Evolutionary conservation across 2,888 invertebrate species (phyloP).

Genomic region (Eupithecia subumbrata): DNA sequence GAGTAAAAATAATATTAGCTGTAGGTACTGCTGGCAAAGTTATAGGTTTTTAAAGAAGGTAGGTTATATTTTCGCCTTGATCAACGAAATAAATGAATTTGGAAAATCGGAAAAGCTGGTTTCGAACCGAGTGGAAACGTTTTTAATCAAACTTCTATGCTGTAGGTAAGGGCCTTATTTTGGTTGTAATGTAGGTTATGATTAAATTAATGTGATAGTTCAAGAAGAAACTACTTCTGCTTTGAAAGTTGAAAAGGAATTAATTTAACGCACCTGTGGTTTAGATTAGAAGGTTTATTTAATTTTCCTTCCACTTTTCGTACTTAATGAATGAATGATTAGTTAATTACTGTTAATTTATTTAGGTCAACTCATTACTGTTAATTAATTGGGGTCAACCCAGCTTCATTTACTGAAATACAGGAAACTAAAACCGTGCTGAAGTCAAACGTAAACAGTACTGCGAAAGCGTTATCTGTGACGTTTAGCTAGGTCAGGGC

Average conservation of each 20-base stretch:
- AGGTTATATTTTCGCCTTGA: neutral
- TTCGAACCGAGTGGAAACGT: neutral
- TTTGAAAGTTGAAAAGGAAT: neutral
- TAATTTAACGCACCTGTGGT: neutral
- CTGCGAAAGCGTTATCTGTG: slow-evolving; percentile 45
- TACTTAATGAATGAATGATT: neutral
- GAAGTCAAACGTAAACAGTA: slow-evolving; percentile 32
- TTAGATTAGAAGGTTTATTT: neutral
- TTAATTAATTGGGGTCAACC: neutral
- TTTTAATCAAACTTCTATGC: neutral
- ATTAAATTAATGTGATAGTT: neutral
- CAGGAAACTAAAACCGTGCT: slow-evolving; percentile 3
- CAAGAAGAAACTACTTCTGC: neutral
- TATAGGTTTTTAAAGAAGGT: neutral
- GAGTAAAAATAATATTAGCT: slow-evolving; percentile 14
- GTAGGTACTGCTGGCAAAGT: slow-evolving; percentile 10
- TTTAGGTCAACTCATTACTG: neutral
- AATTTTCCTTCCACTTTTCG: neutral
- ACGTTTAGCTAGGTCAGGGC: slow-evolving; percentile 46
- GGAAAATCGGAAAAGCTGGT: neutral
- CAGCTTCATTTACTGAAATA: slow-evolving; percentile 1
- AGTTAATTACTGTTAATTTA: neutral
- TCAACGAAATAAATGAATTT: neutral
- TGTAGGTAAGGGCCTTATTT: too few relatives aligned
- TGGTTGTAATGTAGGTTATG: neutral